These are phyloP conservation scores for Cotesia vestalis DNA, from an alignment of 1,140 invertebrate species.

Conservation along the genomic window DNA sequence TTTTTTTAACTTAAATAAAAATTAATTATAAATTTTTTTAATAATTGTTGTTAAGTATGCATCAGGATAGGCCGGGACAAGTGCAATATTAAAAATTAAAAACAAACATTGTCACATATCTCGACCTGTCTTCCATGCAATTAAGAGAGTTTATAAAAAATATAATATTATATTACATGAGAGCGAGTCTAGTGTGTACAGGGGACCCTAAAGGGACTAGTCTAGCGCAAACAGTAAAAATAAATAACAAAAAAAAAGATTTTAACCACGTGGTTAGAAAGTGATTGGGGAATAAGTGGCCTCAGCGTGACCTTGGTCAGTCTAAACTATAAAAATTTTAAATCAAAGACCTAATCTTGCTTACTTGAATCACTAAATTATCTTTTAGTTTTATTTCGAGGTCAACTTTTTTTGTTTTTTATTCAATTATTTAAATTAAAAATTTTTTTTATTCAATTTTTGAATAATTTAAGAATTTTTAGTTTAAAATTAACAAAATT, in stretches of 20 bases:
- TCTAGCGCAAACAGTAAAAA: no score
- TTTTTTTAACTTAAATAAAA: background rate
- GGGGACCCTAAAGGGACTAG: no score
- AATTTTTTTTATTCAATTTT: background rate
- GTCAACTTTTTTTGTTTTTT: background rate
- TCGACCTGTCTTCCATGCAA: constrained; percentile 63
- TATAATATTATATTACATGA: background rate
- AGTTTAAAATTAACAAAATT: no score
- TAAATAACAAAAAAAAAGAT: background rate
- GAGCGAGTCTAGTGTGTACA: no score
- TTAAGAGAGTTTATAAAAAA: constrained; percentile 9
- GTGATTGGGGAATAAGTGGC: constrained; percentile 27
- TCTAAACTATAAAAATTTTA: background rate
- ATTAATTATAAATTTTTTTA: background rate
- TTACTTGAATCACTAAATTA: constrained; percentile 50
- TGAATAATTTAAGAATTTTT: background rate
- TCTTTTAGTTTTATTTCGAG: constrained; percentile 32
- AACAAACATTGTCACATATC: constrained; percentile 64
- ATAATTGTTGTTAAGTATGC: constrained; percentile 45
- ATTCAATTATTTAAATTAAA: background rate
- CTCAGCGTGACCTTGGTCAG: constrained; percentile 4
- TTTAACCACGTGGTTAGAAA: constrained; percentile 20
- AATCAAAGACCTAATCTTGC: constrained; percentile 44
- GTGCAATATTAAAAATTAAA: constrained; percentile 61
- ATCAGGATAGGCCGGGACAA: constrained; percentile 66